A percentile compares a stretch with the other conserved stretches of the same genome.
Conservation (phyloP, 2,113 vertebrate species). For the Leucopsar rothschildi region DNA sequence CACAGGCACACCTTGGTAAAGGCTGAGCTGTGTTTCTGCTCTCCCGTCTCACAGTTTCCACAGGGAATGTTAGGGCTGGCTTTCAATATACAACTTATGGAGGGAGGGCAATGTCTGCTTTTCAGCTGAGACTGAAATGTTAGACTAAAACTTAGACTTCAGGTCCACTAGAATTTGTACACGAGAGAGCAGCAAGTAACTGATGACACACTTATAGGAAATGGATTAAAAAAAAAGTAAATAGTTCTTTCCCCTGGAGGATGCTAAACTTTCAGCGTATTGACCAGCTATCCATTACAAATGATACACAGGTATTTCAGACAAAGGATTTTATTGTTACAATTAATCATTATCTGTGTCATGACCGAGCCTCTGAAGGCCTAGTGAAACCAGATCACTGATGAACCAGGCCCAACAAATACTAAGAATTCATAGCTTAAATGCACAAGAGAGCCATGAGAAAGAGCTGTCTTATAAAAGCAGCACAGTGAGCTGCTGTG, state of each 20-base stretch:
- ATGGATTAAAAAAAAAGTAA: neutral
- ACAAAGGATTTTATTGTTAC: neutral
- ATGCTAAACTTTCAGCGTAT: neutral
- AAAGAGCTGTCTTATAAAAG: neutral
- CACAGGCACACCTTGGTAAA: neutral
- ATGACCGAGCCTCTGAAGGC: neutral
- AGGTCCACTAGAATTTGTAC: neutral
- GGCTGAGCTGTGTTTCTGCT: neutral
- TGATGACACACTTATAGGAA: neutral
- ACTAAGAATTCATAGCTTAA: neutral
- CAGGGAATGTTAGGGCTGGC: neutral
- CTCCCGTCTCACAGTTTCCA: fast-evolving
- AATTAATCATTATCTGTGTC: neutral
- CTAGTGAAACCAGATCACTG: neutral
- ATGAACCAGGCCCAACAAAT: neutral
- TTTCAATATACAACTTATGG: neutral
- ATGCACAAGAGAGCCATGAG: neutral
- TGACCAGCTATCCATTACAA: neutral
- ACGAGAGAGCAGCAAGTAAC: neutral
- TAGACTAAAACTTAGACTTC: neutral
- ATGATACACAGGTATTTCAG: neutral
- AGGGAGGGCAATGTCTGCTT: neutral
- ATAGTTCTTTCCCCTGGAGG: neutral
- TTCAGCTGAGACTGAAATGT: neutral
- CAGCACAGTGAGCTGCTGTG: neutral